phyloP scores from a whole-genome alignment of 1,140 invertebrate species.

The Platyscapa corneri region DNA sequence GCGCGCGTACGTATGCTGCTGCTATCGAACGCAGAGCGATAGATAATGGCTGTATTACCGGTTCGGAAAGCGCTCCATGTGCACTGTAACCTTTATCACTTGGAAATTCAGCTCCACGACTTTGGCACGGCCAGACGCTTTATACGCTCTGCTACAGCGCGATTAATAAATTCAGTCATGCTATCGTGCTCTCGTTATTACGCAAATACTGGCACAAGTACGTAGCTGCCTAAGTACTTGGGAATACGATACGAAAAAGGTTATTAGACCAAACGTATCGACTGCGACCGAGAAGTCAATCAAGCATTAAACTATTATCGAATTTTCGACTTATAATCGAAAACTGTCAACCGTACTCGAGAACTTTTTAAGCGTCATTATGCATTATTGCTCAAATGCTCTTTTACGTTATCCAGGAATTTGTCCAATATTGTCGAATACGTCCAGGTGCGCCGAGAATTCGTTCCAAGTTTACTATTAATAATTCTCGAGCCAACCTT shows the following conservation, averaged over 20 bases:
- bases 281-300: not conserved
- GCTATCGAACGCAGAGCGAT: not conserved
- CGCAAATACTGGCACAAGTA: conserved; percentile 1
- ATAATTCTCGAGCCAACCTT: no score
- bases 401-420: not conserved
- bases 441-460: not conserved
- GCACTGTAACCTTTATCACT: conserved; percentile 28
- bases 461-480: no score
- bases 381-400: not conserved
- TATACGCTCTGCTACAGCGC: not conserved
- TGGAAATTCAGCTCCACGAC: not conserved
- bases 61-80: conserved; percentile 29
- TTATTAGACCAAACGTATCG: not conserved
- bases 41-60: conserved; percentile 15
- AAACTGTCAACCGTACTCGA: not conserved
- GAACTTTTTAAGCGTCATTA: not conserved
- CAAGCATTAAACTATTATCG: conserved; percentile 6
- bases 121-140: not conserved
- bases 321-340: not conserved
- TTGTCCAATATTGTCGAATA: not conserved
- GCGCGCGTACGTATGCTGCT: not conserved
- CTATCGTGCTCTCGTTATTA: conserved; percentile 15
- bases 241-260: not conserved
- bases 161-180: conserved; percentile 44
- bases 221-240: not conserved